Evolutionary conservation across 2,888 invertebrate genomes (phyloP).

Genomic region (Pristionchus fissidentatus): DNA sequence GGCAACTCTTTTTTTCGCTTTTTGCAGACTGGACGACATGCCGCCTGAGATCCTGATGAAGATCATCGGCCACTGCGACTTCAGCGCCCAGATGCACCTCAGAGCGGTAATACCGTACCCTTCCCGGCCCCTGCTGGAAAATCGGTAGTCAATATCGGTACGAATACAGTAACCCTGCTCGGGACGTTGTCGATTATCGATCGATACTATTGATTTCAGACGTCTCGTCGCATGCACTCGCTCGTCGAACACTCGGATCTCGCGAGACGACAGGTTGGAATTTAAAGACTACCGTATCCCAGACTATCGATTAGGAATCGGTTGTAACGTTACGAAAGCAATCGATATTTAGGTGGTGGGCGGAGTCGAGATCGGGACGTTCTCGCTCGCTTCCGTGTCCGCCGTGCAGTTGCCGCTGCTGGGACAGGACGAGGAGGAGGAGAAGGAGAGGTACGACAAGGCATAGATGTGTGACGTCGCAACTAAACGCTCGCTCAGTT

Average conservation of each 20-base stretch:
- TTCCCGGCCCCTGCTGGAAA: not conserved
- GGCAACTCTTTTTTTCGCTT: not conserved
- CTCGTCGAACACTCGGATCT: constrained; percentile 48
- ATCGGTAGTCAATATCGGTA: no score
- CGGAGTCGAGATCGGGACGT: constrained; percentile 45
- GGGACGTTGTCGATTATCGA: not conserved
- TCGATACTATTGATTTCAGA: not conserved
- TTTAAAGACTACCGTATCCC: not conserved
- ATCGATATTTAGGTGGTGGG: constrained; percentile 30
- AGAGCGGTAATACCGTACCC: constrained; percentile 44
- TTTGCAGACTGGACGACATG: constrained; percentile 45
- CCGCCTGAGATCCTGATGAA: constrained; percentile 41
- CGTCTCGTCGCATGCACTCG: constrained; percentile 46
- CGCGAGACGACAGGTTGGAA: constrained; percentile 40
- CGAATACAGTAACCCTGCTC: not conserved
- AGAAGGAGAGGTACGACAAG: not conserved
- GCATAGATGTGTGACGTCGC: not conserved
- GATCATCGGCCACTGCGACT: constrained; percentile 47
- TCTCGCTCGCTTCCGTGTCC: constrained; percentile 27
- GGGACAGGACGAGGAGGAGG: not conserved
- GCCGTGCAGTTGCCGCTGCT: constrained; percentile 13
- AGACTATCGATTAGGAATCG: not conserved
- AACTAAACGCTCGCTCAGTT: no score
- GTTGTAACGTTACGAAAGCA: not conserved
- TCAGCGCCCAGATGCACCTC: constrained; percentile 48